Base-by-base conservation (phyloP, 2,113 vertebrate species). In the Mormoops blainvillei region DNA sequence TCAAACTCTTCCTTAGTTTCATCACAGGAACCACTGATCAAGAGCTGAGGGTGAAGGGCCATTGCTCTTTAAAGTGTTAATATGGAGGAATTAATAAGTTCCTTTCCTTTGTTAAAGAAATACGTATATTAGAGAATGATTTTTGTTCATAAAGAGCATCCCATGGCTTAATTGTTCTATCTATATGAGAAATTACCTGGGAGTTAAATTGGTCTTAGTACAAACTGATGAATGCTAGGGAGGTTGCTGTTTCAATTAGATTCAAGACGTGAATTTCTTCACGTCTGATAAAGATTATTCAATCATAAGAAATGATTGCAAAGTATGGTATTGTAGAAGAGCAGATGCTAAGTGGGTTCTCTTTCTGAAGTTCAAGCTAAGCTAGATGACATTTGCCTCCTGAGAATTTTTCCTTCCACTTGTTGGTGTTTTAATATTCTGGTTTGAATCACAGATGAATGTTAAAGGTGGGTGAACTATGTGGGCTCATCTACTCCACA, bases 241-340 rank as follows among this genome's bases (percentile, higher is more conserved):
- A 43, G 68, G 94, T 50, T 33, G 2, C 70, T 73, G 87, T 74
- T 38, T 68, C 61, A 36, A 3, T 24, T 28, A 70, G 82, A 82
- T 67, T 94, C 26, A 91, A 76, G 81, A 45, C 74, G 38, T 87
- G 63, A 19, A 52, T 94, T 96, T 97, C 74, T 95, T 38, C 71
- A 82, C 45, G 92, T 76, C 73, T 93, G 70, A 56, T 87, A n/a
- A 97, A 14, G 54, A 95, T 92, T 14, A 81, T 96, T 85, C 80
- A 85, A 5, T 94, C 91, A 97, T 54, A 90, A 90, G 58, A 93
- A 48, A 11, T 54, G 33, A 26, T 56, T 85, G 81, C 41, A 92
- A 94, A 98, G 89, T 83, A 91, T 16, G 84, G 78, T 88, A n/a
- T 54, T 38, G 50, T 54, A 63, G 28, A 73, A 58, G 31, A 16